These are phyloP conservation scores for Chaenogobius annularis DNA, from an alignment of 2,113 vertebrate genomes.

Conservation along the genomic window DNA sequence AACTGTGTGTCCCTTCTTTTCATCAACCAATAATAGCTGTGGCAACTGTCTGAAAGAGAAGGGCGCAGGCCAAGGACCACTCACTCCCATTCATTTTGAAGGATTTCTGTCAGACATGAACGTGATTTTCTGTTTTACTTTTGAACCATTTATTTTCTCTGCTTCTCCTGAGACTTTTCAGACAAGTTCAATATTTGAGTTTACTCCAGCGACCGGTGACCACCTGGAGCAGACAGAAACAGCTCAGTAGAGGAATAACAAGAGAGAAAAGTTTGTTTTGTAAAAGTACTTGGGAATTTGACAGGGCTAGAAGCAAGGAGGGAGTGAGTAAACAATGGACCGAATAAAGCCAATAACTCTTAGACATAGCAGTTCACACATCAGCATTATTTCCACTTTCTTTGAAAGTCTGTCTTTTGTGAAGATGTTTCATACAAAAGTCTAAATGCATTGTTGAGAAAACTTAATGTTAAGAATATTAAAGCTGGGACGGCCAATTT, in stretches of 20 bases:
- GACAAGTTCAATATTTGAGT: conserved; percentile 14
- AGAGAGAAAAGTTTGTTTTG: conserved; percentile 2
- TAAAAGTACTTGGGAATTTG: background rate
- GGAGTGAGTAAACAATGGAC: background rate
- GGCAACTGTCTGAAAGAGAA: background rate
- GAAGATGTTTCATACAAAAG: background rate
- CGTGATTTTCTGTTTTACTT: background rate
- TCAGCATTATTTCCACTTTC: background rate
- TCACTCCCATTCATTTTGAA: background rate
- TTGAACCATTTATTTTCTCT: background rate
- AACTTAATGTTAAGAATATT: too few relatives aligned
- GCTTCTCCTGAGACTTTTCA: conserved; percentile 5
- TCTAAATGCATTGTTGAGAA: background rate
- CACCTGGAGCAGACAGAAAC: background rate
- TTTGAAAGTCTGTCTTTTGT: background rate
- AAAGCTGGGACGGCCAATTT: too few relatives aligned
- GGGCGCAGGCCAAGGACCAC: background rate
- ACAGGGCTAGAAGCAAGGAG: background rate
- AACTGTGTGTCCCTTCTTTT: background rate
- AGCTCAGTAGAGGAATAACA: background rate
- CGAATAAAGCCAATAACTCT: background rate
- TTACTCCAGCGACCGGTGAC: conserved; percentile 1
- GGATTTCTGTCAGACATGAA: conserved; percentile 1
- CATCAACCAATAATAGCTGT: background rate
- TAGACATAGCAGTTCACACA: background rate